phyloP scores from a whole-genome alignment of 2,113 vertebrate species.

The Xenopus borealis region DNA sequence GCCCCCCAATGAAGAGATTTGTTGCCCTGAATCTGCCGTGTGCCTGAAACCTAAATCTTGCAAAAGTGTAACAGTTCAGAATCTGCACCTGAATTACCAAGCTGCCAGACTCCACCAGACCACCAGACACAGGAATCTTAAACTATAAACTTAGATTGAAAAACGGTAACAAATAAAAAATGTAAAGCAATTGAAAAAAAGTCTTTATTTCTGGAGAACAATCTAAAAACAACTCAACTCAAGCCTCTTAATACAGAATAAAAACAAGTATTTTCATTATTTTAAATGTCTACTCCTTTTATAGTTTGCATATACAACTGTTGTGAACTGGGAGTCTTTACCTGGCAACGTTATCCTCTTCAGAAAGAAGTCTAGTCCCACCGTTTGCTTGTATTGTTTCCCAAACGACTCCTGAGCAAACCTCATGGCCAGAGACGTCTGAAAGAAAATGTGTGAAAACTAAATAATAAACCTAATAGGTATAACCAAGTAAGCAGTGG shows the following conservation, averaged over 20 bases:
- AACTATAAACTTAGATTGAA: no score
- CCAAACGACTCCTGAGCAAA: slow-evolving; percentile 98
- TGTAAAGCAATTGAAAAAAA: no score
- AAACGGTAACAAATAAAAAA: no score
- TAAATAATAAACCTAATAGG: slow-evolving; percentile 1
- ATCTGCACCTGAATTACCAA: no score
- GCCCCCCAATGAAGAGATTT: no score
- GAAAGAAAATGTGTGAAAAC: slow-evolving; percentile 66
- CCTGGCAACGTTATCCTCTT: slow-evolving; percentile 96
- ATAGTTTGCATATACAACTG: neutral
- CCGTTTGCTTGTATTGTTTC: slow-evolving; percentile 98
- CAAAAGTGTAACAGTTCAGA: no score
- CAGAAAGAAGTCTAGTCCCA: slow-evolving; percentile 98
- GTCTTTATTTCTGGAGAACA: no score
- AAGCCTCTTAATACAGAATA: neutral
- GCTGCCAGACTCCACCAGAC: no score
- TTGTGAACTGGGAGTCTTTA: slow-evolving; percentile 63
- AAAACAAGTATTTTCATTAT: neutral
- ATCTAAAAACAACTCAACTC: no score
- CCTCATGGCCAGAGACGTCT: slow-evolving; percentile 93
- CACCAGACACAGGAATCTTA: no score
- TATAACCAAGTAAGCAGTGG: neutral
- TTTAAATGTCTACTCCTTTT: neutral
- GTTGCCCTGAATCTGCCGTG: no score
- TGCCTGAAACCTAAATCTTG: no score